These are phyloP conservation scores for Drosophila eugracilis DNA, from an alignment of 1,140 invertebrate genomes.

Conservation along the genomic window DNA sequence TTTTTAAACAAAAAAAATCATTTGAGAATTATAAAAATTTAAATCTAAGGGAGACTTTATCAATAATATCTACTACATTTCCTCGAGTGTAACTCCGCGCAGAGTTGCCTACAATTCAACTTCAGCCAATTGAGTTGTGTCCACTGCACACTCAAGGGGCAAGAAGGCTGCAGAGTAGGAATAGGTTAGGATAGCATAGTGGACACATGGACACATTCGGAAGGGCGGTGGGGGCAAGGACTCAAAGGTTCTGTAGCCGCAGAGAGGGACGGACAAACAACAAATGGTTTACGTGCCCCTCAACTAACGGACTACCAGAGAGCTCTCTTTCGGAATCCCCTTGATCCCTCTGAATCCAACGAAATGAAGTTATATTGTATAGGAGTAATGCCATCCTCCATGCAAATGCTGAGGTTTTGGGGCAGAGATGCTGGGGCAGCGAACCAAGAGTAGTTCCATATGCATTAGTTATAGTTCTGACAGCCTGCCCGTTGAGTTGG, in stretches of 20 bases:
- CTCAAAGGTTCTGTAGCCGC: conserved; percentile 10
- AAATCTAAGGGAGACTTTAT: too few relatives aligned
- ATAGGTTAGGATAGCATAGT: conserved; percentile 3
- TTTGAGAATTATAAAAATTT: too few relatives aligned
- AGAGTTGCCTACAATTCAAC: conserved; percentile 30
- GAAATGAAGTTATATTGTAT: conserved; percentile 9
- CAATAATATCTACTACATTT: too few relatives aligned
- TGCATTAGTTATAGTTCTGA: conserved; percentile 19
- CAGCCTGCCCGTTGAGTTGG: not conserved
- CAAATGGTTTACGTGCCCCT: conserved; percentile 73
- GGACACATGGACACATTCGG: not conserved
- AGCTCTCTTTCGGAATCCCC: too few relatives aligned
- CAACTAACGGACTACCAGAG: conserved; percentile 41
- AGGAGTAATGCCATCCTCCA: conserved; percentile 10
- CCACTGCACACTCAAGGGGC: conserved; percentile 53
- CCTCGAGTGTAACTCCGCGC: conserved; percentile 1
- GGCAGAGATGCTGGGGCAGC: not conserved
- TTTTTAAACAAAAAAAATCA: not conserved
- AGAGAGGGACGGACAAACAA: conserved; percentile 61
- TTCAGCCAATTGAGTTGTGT: conserved; percentile 64
- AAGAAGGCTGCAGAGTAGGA: not conserved
- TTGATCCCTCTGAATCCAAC: not conserved
- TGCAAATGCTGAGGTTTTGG: conserved; percentile 7
- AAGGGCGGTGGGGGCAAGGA: conserved; percentile 6
- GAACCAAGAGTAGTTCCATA: not conserved